Evolutionary conservation across 2,797 vertebrate genomes (phyloP).

Genomic region (Premnoplex brunnescens): DNA sequence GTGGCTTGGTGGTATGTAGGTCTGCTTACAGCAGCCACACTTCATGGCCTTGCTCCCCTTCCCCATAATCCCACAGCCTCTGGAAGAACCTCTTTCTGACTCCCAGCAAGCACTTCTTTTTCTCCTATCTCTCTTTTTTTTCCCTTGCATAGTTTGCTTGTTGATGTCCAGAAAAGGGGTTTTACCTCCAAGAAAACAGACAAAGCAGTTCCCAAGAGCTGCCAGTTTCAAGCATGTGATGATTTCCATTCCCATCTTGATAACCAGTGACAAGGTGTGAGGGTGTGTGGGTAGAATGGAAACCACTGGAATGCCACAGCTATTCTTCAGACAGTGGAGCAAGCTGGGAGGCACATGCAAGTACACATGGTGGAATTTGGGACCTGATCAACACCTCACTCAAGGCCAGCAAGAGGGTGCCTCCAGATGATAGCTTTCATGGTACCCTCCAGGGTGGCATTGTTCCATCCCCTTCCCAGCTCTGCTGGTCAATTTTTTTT

Average conservation of each 20-base stretch:
- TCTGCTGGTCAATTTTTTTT: not conserved
- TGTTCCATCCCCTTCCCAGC: not conserved
- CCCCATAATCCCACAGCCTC: not conserved
- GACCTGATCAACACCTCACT: rapidly evolving
- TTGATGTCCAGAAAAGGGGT: not conserved
- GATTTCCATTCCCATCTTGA: not conserved
- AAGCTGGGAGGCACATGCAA: not conserved
- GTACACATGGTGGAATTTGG: rapidly evolving
- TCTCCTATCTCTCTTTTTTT: not conserved
- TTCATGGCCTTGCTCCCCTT: not conserved
- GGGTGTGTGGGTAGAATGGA: not conserved
- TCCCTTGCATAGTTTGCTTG: not conserved
- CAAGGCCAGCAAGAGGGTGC: not conserved
- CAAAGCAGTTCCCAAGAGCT: not conserved
- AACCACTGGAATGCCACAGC: not conserved
- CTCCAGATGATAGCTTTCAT: not conserved
- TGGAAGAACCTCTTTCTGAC: not conserved
- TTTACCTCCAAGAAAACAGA: slow-evolving; percentile 18
- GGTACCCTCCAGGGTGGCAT: not conserved
- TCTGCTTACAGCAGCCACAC: not conserved
- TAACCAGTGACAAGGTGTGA: not conserved
- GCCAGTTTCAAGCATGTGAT: not conserved
- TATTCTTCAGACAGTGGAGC: not conserved
- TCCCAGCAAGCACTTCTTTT: not conserved
- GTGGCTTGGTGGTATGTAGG: slow-evolving; percentile 34